Conservation (phyloP, 1,140 invertebrate species). For the Tenebrio molitor region DNA sequence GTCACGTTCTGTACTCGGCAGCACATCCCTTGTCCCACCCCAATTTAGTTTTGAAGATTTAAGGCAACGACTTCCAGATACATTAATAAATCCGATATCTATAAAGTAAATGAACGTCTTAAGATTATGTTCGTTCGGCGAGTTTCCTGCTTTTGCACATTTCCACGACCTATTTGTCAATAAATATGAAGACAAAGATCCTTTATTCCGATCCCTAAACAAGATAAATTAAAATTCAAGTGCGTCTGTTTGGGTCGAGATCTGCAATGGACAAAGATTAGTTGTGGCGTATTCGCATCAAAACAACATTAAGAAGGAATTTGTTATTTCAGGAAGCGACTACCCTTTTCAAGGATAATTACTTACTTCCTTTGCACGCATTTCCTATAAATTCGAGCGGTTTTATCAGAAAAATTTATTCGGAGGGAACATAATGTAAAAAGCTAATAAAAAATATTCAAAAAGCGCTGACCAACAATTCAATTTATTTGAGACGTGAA, state of each 20-base stretch:
- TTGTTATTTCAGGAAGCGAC: slow-evolving; percentile 25
- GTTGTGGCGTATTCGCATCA: slow-evolving; percentile 19
- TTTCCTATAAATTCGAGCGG: slow-evolving; percentile 20
- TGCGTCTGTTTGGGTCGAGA: slow-evolving; percentile 1
- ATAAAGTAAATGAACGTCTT: not conserved
- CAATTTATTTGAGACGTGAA: not conserved
- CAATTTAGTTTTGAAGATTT: too few relatives aligned
- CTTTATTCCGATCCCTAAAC: slow-evolving; percentile 3
- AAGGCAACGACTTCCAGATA: not conserved
- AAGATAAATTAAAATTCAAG: slow-evolving; percentile 21
- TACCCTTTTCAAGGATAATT: slow-evolving; percentile 27
- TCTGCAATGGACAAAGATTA: slow-evolving; percentile 12
- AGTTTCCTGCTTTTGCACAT: not conserved
- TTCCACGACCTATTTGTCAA: not conserved
- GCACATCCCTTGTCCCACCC: too few relatives aligned
- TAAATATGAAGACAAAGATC: not conserved
- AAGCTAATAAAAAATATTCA: not conserved
- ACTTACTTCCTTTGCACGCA: slow-evolving; percentile 20
- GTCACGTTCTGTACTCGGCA: too few relatives aligned
- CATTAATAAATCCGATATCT: not conserved
- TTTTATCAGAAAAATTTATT: slow-evolving; percentile 24
- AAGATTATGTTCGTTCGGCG: not conserved
- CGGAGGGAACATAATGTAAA: not conserved
- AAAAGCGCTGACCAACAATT: not conserved
- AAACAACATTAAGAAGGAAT: slow-evolving; percentile 26